Evolutionary conservation across 2,888 invertebrate species (phyloP), one percentile per base, ranked within the genome.

Genomic region (Falcaria lacertinaria): DNA sequence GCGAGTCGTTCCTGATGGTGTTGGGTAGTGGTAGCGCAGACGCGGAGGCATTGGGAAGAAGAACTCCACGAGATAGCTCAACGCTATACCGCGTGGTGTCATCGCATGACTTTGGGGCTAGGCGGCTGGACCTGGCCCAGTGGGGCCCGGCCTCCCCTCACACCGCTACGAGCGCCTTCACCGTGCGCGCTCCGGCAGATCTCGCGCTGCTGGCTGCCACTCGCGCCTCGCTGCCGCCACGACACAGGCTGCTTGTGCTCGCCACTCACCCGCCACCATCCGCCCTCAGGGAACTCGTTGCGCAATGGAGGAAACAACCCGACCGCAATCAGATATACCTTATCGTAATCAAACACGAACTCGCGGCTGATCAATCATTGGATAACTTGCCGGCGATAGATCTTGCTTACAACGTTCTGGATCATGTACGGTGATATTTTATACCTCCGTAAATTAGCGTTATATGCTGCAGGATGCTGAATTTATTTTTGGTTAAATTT

Each of bases 381-480:
- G 64, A 63, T 19, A 52, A 73, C 38, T 37, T 74, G n/a, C 69
- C 75, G 0, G 57, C 70, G 32, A 45, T 70, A 14, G 60, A 74
- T 47, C 51, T 79, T 19, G 64, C 64, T 0, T 66, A 57, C 37
- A 74, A 61, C 32, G 54, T 72, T n/a, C 41, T 71, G 1, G 45
- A 64, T 37, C 50, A 71, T 41, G 75, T 74, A 54, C 61, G 72
- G 8, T 11, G 11, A 28, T 56, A 15, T 7, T 22, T 44, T 43
- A 34, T 34, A 5, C 14, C 28, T 32, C 33, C n/a, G 14, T 39
- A 32, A 6, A n/a, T 28, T n/a, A n/a, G n/a, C n/a, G n/a, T n/a
- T n/a, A n/a, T n/a, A n/a, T n/a, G n/a, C n/a, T n/a, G n/a, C n/a
- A n/a, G n/a, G n/a, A n/a, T n/a, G n/a, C n/a, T n/a, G n/a, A 13